phyloP scores from a whole-genome alignment of 1,140 invertebrate species.

The Drosophila trapezifrons region DNA sequence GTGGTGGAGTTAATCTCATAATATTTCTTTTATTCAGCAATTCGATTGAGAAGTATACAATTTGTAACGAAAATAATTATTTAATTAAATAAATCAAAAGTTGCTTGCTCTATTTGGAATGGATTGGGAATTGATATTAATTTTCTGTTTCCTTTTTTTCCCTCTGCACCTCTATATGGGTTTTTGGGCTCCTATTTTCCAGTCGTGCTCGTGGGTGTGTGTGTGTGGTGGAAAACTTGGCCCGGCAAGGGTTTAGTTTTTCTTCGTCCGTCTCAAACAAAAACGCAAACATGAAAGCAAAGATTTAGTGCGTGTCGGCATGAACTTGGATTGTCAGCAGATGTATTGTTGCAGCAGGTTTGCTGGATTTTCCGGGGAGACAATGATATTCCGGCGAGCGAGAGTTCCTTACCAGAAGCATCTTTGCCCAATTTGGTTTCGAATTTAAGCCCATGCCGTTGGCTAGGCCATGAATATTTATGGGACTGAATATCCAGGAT shows the following conservation, averaged over 20 bases:
- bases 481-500: conserved; percentile 28
- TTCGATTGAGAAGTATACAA: no score
- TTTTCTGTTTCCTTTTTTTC: background rate
- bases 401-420: conserved; percentile 52
- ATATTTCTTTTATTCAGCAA: background rate
- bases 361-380: conserved; percentile 37
- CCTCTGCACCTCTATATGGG: conserved; percentile 45
- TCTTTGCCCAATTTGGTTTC: conserved; percentile 30
- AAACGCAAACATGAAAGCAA: conserved; percentile 76
- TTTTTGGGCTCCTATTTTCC: conserved; percentile 37
- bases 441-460: conserved; percentile 28
- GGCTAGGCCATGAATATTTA: conserved; percentile 54
- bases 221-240: conserved; percentile 48
- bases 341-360: conserved; percentile 63
- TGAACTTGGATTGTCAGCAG: conserved; percentile 68
- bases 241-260: conserved; percentile 55
- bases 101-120: no score
- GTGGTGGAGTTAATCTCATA: rapidly evolving
- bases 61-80: no score
- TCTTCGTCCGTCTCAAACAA: conserved; percentile 54
- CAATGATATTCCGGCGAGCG: conserved; percentile 51
- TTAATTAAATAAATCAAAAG: no score
- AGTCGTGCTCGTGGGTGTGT: conserved; percentile 11
- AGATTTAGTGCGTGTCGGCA: conserved; percentile 80
- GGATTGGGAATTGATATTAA: background rate